These are phyloP conservation scores for Oryzias sinensis DNA, from an alignment of 2,797 vertebrate species.

Conservation along the genomic window DNA sequence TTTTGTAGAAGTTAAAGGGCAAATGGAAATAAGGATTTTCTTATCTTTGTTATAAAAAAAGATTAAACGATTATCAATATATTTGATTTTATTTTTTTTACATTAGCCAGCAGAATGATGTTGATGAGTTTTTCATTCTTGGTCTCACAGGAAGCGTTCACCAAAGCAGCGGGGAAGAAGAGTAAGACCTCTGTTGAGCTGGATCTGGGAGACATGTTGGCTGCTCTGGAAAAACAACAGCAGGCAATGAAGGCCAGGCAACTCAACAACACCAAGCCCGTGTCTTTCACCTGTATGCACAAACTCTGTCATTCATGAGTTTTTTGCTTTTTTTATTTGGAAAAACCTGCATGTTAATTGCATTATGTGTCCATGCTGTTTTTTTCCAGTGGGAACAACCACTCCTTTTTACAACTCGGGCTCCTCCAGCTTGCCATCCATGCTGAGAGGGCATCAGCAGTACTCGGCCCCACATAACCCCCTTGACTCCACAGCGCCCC, in stretches of 20 bases:
- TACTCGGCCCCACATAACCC: constrained; percentile 84
- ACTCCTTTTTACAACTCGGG: constrained; percentile 87
- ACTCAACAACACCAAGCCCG: constrained; percentile 92
- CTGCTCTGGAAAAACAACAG: constrained; percentile 95
- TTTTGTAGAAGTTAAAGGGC: too few relatives aligned
- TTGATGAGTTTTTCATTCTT: not conserved
- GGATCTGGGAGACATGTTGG: constrained; percentile 96
- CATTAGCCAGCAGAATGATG: not conserved
- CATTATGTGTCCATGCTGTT: not conserved
- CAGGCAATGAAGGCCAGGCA: constrained; percentile 95
- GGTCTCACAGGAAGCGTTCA: constrained; percentile 86
- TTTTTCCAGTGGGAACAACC: constrained; percentile 85
- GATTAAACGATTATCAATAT: too few relatives aligned
- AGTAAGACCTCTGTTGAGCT: constrained; percentile 94
- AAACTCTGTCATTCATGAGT: not conserved
- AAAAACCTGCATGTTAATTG: not conserved
- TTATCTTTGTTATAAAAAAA: too few relatives aligned
- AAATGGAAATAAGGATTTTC: too few relatives aligned
- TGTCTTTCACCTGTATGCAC: constrained; percentile 85
- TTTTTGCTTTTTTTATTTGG: not conserved
- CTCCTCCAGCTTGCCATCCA: constrained; percentile 70
- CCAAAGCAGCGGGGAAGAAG: constrained; percentile 96
- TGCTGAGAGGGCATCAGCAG: constrained; percentile 75
- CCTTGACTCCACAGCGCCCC: constrained; percentile 89
- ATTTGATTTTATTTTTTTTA: not conserved